phyloP scores from a whole-genome alignment of 2,888 invertebrate species.

The Schizaphis graminum region DNA sequence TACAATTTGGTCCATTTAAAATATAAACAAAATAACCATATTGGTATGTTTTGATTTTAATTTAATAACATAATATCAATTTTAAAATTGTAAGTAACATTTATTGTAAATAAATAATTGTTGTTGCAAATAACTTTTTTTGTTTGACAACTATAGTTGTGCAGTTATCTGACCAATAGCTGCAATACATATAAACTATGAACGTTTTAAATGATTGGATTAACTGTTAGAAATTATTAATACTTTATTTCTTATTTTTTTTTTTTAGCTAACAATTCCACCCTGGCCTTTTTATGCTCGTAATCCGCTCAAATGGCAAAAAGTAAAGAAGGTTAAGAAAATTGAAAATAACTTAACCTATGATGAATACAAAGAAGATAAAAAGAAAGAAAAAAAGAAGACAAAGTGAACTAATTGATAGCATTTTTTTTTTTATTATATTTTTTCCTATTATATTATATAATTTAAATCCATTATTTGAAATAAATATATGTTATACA shows the following conservation, averaged over 20 bases:
- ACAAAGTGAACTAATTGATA: constrained; percentile 12
- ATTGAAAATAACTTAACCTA: constrained; percentile 42
- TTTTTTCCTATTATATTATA: constrained; percentile 57
- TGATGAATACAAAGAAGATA: constrained; percentile 65
- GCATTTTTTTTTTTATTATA: background rate
- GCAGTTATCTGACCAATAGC: background rate
- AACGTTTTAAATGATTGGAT: background rate
- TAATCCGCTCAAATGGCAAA: constrained; percentile 92
- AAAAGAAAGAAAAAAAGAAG: constrained; percentile 66
- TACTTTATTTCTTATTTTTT: background rate
- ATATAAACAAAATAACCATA: background rate
- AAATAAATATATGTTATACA: constrained; percentile 12
- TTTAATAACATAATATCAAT: background rate
- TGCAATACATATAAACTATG: background rate
- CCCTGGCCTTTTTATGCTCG: constrained; percentile 97
- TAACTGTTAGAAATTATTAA: background rate
- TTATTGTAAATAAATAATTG: background rate
- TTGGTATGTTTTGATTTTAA: background rate
- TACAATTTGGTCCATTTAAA: too few relatives aligned
- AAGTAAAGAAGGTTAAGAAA: constrained; percentile 73
- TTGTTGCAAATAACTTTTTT: background rate
- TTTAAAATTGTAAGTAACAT: background rate
- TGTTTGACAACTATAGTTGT: background rate
- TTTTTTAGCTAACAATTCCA: constrained; percentile 83
- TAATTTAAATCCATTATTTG: constrained; percentile 18